Evolutionary conservation across 2,888 invertebrate genomes (phyloP).

Genomic region (Heterodera filipjevi): DNA sequence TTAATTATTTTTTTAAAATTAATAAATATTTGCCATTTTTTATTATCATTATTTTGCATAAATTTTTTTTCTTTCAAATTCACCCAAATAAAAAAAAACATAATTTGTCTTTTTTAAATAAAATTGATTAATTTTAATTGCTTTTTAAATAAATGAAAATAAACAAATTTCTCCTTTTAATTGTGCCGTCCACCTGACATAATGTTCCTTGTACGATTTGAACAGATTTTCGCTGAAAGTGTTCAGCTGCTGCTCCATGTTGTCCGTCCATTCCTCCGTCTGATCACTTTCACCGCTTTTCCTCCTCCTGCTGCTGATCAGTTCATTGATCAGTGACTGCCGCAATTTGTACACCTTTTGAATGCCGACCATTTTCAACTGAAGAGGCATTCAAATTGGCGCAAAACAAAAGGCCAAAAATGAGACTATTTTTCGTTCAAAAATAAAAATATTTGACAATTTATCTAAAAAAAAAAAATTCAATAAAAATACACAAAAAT

Average conservation of each 20-base stretch:
- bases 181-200: constrained; percentile 51
- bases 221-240: constrained; percentile 58
- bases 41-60: too few relatives aligned
- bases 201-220: constrained; percentile 63
- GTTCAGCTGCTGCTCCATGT: constrained; percentile 50
- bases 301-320: constrained; percentile 45
- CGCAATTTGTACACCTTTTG: constrained; percentile 50
- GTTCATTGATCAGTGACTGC: constrained; percentile 44
- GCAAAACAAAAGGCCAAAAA: neutral
- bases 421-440: too few relatives aligned
- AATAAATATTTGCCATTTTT: too few relatives aligned
- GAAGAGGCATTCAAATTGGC: constrained; percentile 26
- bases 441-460: too few relatives aligned
- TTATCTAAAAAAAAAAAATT: too few relatives aligned
- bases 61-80: too few relatives aligned
- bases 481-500: too few relatives aligned
- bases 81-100: constrained; percentile 22
- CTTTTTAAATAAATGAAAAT: too few relatives aligned
- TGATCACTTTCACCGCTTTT: constrained; percentile 7
- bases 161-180: too few relatives aligned
- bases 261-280: constrained; percentile 48
- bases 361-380: constrained; percentile 53
- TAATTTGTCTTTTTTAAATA: too few relatives aligned
- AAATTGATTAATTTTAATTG: too few relatives aligned
- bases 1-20: neutral